Evolutionary conservation across 2,113 vertebrate species (phyloP).

Genomic region (Cyprinodon tularosa): DNA sequence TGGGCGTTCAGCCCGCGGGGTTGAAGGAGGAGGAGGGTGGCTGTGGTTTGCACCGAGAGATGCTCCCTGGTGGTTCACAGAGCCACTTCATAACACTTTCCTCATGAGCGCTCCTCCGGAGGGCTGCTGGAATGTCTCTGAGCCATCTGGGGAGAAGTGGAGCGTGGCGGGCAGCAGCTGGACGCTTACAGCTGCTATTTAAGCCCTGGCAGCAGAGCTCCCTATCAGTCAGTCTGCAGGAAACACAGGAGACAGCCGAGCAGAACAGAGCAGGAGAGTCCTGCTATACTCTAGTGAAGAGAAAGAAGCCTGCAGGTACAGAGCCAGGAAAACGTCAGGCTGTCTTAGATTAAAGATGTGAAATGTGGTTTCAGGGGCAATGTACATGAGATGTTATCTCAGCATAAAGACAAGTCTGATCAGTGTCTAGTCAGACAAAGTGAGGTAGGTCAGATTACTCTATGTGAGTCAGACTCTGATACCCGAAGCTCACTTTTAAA

Average conservation of each 20-base stretch:
- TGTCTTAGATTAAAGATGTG: slow-evolving; percentile 64
- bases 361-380: slow-evolving; percentile 56
- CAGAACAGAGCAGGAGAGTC: slow-evolving; percentile 45
- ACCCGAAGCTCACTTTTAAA: slow-evolving; percentile 37
- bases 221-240: slow-evolving; percentile 75
- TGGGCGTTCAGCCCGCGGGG: slow-evolving; percentile 62
- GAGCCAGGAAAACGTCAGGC: slow-evolving; percentile 58
- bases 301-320: slow-evolving; percentile 9
- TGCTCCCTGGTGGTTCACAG: slow-evolving; percentile 75
- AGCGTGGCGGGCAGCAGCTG: slow-evolving; percentile 84
- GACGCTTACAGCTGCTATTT: slow-evolving; percentile 81
- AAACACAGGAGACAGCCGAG: slow-evolving; percentile 57
- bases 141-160: slow-evolving; percentile 83
- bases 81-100: slow-evolving; percentile 79
- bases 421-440: slow-evolving; percentile 43
- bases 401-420: slow-evolving; percentile 35
- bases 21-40: slow-evolving; percentile 60
- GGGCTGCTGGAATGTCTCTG: slow-evolving; percentile 79
- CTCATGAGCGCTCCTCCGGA: slow-evolving; percentile 77
- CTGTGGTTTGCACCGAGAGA: slow-evolving; percentile 55
- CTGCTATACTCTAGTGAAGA: slow-evolving; percentile 25
- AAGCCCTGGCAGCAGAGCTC: slow-evolving; percentile 77
- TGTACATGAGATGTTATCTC: slow-evolving; percentile 70
- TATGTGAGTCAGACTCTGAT: slow-evolving; percentile 31
- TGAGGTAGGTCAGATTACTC: slow-evolving; percentile 44